These are phyloP conservation scores for Cephus nigrinus DNA, from an alignment of 2,888 invertebrate species.

Conservation along the genomic window DNA sequence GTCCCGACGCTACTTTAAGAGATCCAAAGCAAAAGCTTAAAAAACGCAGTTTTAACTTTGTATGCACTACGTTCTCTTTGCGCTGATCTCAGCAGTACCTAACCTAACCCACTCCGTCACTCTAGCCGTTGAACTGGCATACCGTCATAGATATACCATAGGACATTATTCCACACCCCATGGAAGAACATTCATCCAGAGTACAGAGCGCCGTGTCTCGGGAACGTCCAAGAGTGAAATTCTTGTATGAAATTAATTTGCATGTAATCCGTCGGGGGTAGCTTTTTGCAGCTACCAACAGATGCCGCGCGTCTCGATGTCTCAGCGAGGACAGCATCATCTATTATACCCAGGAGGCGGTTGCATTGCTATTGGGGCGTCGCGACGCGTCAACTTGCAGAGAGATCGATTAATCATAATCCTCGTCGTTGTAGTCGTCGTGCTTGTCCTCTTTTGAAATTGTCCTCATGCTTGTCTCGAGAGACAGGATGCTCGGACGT, in stretches of 20 bases:
- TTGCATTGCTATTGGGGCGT: background rate
- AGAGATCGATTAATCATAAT: background rate
- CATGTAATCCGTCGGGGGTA: background rate
- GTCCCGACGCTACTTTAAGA: constrained; percentile 12
- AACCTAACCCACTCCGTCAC: background rate
- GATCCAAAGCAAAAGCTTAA: background rate
- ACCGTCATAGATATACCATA: background rate
- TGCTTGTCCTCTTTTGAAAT: background rate
- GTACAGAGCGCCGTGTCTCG: background rate
- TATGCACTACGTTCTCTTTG: background rate
- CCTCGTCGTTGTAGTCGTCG: background rate
- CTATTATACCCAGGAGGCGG: background rate
- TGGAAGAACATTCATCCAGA: too few species aligned
- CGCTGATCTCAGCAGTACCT: background rate
- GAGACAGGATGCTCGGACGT: background rate
- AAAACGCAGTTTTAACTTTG: background rate
- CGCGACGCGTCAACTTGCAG: background rate
- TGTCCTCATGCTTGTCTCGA: background rate
- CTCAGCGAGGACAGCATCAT: background rate
- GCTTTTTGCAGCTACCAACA: background rate
- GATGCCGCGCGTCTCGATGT: background rate
- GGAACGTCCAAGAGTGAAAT: background rate
- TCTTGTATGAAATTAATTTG: background rate
- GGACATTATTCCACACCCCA: background rate
- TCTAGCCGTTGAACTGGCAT: too few species aligned